Evolutionary conservation across 2,888 invertebrate genomes (phyloP).

Genomic region (Willowsia nigromaculata): DNA sequence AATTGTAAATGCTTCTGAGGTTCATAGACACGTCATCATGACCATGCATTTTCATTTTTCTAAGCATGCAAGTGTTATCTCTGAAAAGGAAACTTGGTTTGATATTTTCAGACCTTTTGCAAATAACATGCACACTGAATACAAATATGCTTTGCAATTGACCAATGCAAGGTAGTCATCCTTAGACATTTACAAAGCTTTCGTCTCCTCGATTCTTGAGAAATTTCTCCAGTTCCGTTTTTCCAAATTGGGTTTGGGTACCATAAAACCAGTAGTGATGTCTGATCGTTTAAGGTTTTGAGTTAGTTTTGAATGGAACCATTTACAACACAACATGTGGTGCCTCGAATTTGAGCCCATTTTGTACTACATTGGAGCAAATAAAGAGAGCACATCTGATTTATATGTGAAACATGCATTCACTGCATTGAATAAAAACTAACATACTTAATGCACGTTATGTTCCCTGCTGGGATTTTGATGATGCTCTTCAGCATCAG

Average conservation of each 20-base stretch:
- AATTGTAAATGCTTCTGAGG: neutral
- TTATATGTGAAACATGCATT: neutral
- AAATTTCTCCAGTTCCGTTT: too few species aligned
- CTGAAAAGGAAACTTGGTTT: too few species aligned
- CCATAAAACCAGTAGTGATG: neutral
- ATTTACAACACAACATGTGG: slow-evolving; percentile 8
- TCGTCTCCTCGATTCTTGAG: too few species aligned
- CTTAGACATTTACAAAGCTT: too few species aligned
- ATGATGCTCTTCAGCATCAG: slow-evolving; percentile 10
- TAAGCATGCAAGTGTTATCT: too few species aligned
- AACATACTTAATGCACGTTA: neutral
- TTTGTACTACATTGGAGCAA: neutral
- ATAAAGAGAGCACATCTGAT: neutral
- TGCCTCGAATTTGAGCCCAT: neutral
- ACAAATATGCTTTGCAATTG: too few species aligned
- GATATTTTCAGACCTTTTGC: too few species aligned
- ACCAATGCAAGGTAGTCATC: too few species aligned
- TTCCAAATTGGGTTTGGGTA: too few species aligned
- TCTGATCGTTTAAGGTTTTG: neutral
- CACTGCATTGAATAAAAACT: neutral
- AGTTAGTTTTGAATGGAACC: slow-evolving; percentile 8
- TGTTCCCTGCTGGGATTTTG: slow-evolving; percentile 10
- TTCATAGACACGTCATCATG: neutral
- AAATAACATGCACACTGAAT: too few species aligned
- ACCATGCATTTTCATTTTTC: neutral